Conservation (phyloP, 2,113 vertebrate genomes). For the Ceuthmochares aereus region DNA sequence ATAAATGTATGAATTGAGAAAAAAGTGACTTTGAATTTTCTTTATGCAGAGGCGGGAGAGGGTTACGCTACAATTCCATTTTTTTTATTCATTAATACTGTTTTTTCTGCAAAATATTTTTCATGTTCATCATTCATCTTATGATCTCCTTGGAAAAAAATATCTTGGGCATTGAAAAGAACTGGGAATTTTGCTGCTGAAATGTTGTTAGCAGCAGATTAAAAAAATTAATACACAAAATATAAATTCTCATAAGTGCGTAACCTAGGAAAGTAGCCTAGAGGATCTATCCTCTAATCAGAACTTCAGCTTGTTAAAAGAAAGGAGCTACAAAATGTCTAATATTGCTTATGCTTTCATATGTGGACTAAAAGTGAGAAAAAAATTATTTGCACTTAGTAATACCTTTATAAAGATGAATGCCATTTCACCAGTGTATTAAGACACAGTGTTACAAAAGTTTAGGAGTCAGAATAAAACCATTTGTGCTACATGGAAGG, state of each 20-base stretch:
- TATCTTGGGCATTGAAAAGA: neutral
- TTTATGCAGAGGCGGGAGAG: neutral
- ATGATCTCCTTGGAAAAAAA: neutral
- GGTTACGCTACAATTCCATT: neutral
- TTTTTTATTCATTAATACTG: neutral
- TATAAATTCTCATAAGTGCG: neutral
- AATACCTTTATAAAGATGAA: neutral
- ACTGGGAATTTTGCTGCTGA: neutral
- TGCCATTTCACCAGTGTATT: neutral
- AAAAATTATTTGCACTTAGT: neutral
- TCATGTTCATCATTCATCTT: neutral
- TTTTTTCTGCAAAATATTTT: neutral
- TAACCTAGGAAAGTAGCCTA: neutral
- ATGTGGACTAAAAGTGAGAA: neutral
- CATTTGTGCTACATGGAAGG: neutral
- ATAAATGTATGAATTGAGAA: conserved; percentile 18
- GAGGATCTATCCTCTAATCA: neutral
- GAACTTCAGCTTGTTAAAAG: neutral
- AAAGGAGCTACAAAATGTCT: neutral
- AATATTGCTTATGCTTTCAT: neutral
- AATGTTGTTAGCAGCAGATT: neutral
- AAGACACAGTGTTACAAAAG: neutral
- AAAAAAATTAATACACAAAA: neutral
- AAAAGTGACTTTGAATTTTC: conserved; percentile 50
- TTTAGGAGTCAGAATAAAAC: neutral